Evolutionary conservation across 2,113 vertebrate genomes (phyloP).

Genomic region (Eudyptes chrysolophus): DNA sequence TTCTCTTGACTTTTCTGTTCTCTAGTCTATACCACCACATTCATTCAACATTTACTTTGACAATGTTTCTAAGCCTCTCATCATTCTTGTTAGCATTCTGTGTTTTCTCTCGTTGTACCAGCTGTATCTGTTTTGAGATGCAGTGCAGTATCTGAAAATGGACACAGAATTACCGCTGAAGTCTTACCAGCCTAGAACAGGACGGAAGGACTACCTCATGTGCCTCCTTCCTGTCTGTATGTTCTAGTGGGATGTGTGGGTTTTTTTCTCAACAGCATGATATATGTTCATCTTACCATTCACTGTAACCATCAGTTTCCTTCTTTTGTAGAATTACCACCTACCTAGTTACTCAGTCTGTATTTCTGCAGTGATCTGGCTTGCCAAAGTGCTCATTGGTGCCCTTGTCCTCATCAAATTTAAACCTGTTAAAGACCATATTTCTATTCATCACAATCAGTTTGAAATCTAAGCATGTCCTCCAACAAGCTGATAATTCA

Average conservation of each 20-base stretch:
- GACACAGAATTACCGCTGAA: neutral
- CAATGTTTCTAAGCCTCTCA: neutral
- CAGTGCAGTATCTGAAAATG: neutral
- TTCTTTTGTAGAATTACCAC: neutral
- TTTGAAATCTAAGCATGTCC: neutral
- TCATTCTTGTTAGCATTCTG: neutral
- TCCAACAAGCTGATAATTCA: neutral
- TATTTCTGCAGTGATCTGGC: neutral
- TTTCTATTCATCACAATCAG: neutral
- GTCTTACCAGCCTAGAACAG: neutral
- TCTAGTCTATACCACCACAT: neutral
- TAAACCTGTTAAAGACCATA: neutral
- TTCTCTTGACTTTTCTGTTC: neutral
- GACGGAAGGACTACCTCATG: neutral
- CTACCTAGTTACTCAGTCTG: neutral
- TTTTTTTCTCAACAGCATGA: neutral
- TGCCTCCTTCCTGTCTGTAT: neutral
- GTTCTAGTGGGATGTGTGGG: neutral
- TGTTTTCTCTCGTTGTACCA: neutral
- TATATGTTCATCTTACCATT: accelerated
- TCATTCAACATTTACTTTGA: neutral
- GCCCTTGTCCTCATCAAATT: neutral
- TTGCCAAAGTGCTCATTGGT: neutral
- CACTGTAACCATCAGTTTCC: neutral
- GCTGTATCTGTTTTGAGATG: neutral